Percentiles rank a stretch among this genome's conserved stretches.
phyloP scores from a whole-genome alignment of 2,888 invertebrate genomes.

The Dasysyrphus albostriatus region DNA sequence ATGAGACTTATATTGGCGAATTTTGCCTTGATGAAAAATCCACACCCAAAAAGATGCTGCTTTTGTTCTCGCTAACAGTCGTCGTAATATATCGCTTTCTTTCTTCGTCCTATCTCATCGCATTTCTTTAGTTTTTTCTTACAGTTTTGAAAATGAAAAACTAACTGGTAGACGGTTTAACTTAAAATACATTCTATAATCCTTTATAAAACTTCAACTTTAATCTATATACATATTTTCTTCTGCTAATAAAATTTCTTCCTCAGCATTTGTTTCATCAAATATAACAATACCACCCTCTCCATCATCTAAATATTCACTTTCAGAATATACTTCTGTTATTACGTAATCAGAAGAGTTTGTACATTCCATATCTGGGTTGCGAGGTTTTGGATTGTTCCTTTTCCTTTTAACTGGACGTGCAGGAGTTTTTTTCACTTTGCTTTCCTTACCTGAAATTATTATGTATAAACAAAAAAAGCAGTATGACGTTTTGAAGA shows the following conservation, averaged over 20 bases:
- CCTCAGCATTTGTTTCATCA: slow-evolving; percentile 22
- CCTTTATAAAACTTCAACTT: neutral
- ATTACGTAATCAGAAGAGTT: slow-evolving; percentile 15
- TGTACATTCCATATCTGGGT: neutral
- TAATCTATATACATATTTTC: neutral
- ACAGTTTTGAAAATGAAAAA: too few species aligned
- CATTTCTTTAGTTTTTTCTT: too few species aligned
- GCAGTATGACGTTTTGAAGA: neutral
- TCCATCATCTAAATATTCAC: slow-evolving; percentile 5
- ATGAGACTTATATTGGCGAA: too few species aligned
- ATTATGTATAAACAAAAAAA: neutral
- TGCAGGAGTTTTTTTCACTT: neutral
- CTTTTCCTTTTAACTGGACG: slow-evolving; percentile 23
- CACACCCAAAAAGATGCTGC: too few species aligned
- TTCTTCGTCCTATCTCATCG: too few species aligned
- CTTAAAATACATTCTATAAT: too few species aligned
- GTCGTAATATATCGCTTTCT: too few species aligned
- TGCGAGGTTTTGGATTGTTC: neutral
- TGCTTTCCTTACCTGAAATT: slow-evolving; percentile 3
- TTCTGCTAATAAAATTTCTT: slow-evolving; percentile 39
- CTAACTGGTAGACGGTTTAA: too few species aligned
- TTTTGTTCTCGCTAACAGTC: too few species aligned
- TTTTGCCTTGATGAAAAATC: too few species aligned
- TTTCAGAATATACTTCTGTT: slow-evolving; percentile 1
- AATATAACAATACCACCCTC: slow-evolving; percentile 14